Conservation (phyloP, 2,113 vertebrate genomes). For the Plestiodon gilberti region DNA sequence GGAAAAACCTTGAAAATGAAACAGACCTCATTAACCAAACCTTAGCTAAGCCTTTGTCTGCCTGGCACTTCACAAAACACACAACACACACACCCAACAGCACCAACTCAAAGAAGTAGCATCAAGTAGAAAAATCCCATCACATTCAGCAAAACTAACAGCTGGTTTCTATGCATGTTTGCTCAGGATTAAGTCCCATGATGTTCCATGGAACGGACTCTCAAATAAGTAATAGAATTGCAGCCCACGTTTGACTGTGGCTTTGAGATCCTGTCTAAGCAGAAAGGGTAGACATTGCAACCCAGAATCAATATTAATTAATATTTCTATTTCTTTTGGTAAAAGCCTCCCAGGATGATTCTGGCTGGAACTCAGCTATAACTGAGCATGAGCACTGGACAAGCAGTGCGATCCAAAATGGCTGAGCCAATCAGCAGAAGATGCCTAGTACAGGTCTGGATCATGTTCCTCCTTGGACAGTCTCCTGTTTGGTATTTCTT, state of each 20-base stretch:
- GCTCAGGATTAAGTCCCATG: not conserved
- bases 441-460: not conserved
- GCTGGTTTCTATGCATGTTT: not conserved
- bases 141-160: not conserved
- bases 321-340: too few species aligned
- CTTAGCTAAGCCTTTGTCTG: not conserved
- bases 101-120: not conserved
- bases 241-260: not conserved
- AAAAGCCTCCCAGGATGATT: not conserved
- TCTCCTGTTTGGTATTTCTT: not conserved
- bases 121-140: not conserved
- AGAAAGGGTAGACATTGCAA: not conserved
- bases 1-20: slow-evolving; percentile 83
- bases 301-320: too few species aligned
- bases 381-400: not conserved
- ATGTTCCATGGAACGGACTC: not conserved
- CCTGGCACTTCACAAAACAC: not conserved
- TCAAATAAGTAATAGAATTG: not conserved
- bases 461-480: not conserved
- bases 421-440: not conserved
- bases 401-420: not conserved
- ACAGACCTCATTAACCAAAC: not conserved
- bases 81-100: too few species aligned
- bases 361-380: not conserved
- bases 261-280: not conserved